A percentile compares a stretch with the other conserved stretches of the same genome.
phyloP scores from a whole-genome alignment of 2,113 vertebrate genomes.

The Crotalus helleri region DNA sequence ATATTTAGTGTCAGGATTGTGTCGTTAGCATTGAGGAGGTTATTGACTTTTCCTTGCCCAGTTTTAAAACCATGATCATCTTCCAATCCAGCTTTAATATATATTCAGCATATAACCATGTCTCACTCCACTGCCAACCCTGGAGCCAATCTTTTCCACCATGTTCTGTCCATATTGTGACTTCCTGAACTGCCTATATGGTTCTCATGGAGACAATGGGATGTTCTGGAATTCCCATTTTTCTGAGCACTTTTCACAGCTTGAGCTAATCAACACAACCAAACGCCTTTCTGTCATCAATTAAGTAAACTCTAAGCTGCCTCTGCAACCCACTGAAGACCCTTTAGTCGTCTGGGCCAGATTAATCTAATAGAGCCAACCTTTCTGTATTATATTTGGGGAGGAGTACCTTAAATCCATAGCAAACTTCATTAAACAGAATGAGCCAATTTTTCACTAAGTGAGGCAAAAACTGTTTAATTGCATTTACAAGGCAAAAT shows the following conservation, averaged over 20 bases:
- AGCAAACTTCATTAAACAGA: conserved; percentile 42
- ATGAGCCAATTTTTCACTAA: conserved; percentile 50
- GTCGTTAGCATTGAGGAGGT: neutral
- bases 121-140: neutral
- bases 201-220: neutral
- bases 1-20: neutral
- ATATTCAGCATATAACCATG: neutral
- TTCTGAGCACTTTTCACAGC: neutral
- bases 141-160: neutral
- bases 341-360: neutral
- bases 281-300: neutral
- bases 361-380: neutral
- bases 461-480: conserved; percentile 53
- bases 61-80: neutral
- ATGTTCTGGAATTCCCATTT: neutral
- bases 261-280: neutral
- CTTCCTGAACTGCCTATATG: neutral
- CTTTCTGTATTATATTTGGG: rapidly evolving
- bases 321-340: neutral
- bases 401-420: neutral
- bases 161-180: neutral
- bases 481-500: conserved; percentile 68
- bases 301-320: neutral
- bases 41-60: neutral
- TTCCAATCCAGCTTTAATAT: neutral